Base-by-base conservation (phyloP, 2,113 vertebrate species). In the Gymnobelideus leadbeateri region DNA sequence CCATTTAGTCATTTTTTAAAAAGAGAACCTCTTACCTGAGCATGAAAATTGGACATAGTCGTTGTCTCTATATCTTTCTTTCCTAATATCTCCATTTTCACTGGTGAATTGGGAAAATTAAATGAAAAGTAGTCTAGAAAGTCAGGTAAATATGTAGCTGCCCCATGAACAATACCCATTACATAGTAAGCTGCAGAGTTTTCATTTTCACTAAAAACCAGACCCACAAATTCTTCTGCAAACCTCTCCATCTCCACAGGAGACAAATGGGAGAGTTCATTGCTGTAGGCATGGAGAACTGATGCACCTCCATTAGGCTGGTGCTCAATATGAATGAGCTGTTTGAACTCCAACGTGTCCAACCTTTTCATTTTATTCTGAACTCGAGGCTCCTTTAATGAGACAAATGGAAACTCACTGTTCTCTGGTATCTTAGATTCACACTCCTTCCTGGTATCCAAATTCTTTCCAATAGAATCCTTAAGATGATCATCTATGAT, bases 61-160 rank as follows among this genome's bases (percentile, higher is more conserved):
- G 99, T 99, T 93, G 99, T 99, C 98, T 99, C 99, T 98, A 99
- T 99, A 98, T 99, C 99, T 98, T 99, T 99, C 99, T 99, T 99
- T 98, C 99, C 99, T 93, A 99, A 98, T 98, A 99, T 99, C 98
- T 99, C 99, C 99, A 99, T 99, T 99, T 99, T 99, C 98, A 99
- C 99, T n/a, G 99, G 99, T 31, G 99, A 99, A 94, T 99, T 99
- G 93, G 99, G 99, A 98, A 99, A 99, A 98, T 99, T 99, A 98
- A 98, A 98, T 0, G 99, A 99, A 99, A 99, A 99, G 98, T 99
- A 99, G 96, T 99, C 99, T 99, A 99, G 98, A 98, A 99, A 99
- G 98, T 99, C 99, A 28, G 99, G 99, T 98, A 99, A 99, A 97
- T 99, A 99, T 95, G 99, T 98, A 96, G 99, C 99, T 96, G 99